phyloP scores from a whole-genome alignment of 2,113 vertebrate genomes.

The Malurus alboscapulatus region DNA sequence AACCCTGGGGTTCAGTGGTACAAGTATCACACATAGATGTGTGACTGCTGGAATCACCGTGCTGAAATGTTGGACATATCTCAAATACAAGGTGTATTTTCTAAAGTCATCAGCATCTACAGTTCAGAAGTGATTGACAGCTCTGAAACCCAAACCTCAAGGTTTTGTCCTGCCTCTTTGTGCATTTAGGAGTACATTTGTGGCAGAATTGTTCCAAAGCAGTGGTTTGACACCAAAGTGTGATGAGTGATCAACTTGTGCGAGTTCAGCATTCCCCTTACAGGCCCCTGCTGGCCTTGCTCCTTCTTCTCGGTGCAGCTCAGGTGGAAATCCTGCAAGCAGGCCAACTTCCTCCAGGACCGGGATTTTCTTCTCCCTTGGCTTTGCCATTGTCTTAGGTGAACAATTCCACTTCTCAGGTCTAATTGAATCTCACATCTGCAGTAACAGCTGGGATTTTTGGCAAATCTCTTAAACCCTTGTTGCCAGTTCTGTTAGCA shows the following conservation, averaged over 20 bases:
- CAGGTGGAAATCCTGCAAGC: conserved; percentile 12
- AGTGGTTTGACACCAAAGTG: fast-evolving
- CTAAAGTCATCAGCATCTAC: background rate
- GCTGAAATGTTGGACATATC: background rate
- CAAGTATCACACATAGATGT: fast-evolving
- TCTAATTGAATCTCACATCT: background rate
- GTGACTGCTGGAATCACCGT: background rate
- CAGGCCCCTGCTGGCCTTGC: background rate
- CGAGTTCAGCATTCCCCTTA: fast-evolving
- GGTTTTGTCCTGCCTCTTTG: background rate
- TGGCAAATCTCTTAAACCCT: background rate
- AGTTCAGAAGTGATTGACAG: background rate
- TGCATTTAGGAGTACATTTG: background rate
- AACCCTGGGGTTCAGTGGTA: background rate
- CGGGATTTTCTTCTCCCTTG: background rate
- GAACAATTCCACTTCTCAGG: background rate
- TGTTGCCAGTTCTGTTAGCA: background rate
- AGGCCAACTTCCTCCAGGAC: background rate
- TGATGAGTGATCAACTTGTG: background rate
- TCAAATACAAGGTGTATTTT: background rate
- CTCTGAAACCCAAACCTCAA: background rate
- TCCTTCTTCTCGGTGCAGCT: background rate
- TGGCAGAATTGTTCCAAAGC: background rate
- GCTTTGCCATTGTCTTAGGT: background rate
- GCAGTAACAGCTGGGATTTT: background rate